phyloP scores from a whole-genome alignment of 2,888 invertebrate genomes.

The Eristalinus sepulchralis region DNA sequence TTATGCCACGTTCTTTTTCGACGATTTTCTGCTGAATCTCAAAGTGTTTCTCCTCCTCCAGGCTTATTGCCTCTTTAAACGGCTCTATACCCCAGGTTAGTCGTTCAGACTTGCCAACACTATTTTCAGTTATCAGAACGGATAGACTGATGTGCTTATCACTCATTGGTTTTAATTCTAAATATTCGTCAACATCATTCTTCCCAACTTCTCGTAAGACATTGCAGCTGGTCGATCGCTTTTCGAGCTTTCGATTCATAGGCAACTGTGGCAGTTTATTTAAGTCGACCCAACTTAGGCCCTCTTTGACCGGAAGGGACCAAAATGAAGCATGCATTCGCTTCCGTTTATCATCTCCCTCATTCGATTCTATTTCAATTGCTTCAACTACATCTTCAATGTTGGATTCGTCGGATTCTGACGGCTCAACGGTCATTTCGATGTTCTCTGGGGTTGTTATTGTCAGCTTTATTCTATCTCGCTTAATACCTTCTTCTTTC shows the following conservation, averaged over 20 bases:
- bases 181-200: slow-evolving; percentile 6
- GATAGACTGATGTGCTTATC: slow-evolving; percentile 78
- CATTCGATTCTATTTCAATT: slow-evolving; percentile 76
- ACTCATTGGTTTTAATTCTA: slow-evolving; percentile 63
- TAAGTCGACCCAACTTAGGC: slow-evolving; percentile 77
- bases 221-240: slow-evolving; percentile 74
- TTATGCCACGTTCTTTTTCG: slow-evolving; percentile 39
- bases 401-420: slow-evolving; percentile 73
- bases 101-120: slow-evolving; percentile 79
- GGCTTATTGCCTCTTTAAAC: slow-evolving; percentile 78
- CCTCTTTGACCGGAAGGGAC: slow-evolving; percentile 78
- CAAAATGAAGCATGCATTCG: slow-evolving; percentile 76
- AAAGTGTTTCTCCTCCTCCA: slow-evolving; percentile 76
- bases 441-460: slow-evolving; percentile 80
- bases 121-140: slow-evolving; percentile 80
- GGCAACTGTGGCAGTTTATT: slow-evolving; percentile 75
- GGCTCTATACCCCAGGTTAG: slow-evolving; percentile 80
- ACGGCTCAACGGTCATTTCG: slow-evolving; percentile 76
- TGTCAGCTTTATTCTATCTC: slow-evolving; percentile 76
- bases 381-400: slow-evolving; percentile 76
- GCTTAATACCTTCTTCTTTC: slow-evolving; percentile 72
- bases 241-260: slow-evolving; percentile 75
- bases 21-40: slow-evolving; percentile 47
- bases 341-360: slow-evolving; percentile 22
- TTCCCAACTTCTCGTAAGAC: slow-evolving; percentile 17